These are phyloP conservation scores for Hemithea aestivaria DNA, from an alignment of 2,888 invertebrate species.

Conservation along the genomic window DNA sequence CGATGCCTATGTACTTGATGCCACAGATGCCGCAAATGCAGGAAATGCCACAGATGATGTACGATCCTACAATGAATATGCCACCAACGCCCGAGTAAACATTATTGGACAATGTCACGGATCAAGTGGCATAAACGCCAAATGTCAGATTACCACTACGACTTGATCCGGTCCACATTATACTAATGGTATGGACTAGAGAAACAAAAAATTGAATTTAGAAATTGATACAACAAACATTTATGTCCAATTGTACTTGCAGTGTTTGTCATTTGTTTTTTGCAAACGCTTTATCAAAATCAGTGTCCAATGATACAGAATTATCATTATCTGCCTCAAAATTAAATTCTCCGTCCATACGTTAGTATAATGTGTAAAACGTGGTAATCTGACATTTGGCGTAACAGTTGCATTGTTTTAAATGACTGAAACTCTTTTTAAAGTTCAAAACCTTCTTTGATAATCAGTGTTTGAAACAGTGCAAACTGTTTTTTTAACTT, in stretches of 20 bases:
- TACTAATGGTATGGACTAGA: slow-evolving; percentile 20
- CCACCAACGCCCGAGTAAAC: slow-evolving; percentile 50
- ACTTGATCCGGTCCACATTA: slow-evolving; percentile 54
- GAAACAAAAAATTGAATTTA: too few species aligned
- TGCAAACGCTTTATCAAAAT: too few species aligned
- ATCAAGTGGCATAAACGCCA: slow-evolving; percentile 72
- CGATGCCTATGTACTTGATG: slow-evolving; percentile 70
- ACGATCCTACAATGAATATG: slow-evolving; percentile 48
- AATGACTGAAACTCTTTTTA: slow-evolving; percentile 46
- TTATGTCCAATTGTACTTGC: too few species aligned
- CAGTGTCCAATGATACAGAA: too few species aligned
- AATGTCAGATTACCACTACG: slow-evolving; percentile 72
- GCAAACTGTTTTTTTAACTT: slow-evolving; percentile 37
- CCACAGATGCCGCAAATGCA: slow-evolving; percentile 69
- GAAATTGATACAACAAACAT: too few species aligned
- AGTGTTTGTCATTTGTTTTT: too few species aligned
- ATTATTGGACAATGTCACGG: slow-evolving; percentile 61
- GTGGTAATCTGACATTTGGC: slow-evolving; percentile 77
- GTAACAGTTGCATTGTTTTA: slow-evolving; percentile 59
- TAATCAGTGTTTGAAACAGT: slow-evolving; percentile 55
- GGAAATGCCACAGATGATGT: slow-evolving; percentile 57
- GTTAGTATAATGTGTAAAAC: slow-evolving; percentile 21
- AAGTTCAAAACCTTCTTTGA: slow-evolving; percentile 35
- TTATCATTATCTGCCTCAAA: too few species aligned
- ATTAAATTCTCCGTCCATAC: slow-evolving; percentile 19